These are phyloP conservation scores for Gallirallus australis DNA, from an alignment of 2,797 vertebrate species.

Conservation along the genomic window DNA sequence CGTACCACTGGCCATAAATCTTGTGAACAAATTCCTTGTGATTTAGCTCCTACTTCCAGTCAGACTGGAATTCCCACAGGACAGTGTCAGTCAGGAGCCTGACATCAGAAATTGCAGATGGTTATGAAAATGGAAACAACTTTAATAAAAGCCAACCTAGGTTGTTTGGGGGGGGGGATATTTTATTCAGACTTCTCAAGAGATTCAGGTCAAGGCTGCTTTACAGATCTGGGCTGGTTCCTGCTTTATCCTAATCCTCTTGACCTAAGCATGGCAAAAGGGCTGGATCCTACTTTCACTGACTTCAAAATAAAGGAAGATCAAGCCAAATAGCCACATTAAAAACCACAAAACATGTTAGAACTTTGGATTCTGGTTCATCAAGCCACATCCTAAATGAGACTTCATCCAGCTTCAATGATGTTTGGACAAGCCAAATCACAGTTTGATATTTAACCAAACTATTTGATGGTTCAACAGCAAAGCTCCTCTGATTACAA, in stretches of 20 bases:
- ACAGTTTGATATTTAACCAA: constrained; percentile 30
- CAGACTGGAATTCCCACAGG: constrained; percentile 32
- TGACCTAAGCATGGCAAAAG: not conserved
- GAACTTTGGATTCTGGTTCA: not conserved
- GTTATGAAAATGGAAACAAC: constrained; percentile 10
- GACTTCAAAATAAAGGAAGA: not conserved
- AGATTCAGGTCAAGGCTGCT: not conserved
- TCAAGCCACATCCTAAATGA: not conserved
- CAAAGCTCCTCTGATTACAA: not conserved
- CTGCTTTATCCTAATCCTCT: not conserved
- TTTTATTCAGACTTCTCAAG: not conserved
- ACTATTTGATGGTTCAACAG: constrained; percentile 10
- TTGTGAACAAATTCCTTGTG: not conserved
- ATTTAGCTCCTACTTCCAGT: constrained; percentile 7
- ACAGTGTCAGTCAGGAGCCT: not conserved
- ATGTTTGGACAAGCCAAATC: constrained; percentile 18
- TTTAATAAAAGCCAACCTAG: not conserved
- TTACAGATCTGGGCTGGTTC: not conserved
- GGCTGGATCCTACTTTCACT: not conserved
- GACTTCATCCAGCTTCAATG: not conserved
- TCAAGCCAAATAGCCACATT: not conserved
- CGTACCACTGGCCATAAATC: not conserved
- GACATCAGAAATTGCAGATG: not conserved
- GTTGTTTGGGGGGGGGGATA: too few species aligned
- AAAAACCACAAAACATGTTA: not conserved